phyloP scores from a whole-genome alignment of 2,113 vertebrate species.

The Epinephelus moara region DNA sequence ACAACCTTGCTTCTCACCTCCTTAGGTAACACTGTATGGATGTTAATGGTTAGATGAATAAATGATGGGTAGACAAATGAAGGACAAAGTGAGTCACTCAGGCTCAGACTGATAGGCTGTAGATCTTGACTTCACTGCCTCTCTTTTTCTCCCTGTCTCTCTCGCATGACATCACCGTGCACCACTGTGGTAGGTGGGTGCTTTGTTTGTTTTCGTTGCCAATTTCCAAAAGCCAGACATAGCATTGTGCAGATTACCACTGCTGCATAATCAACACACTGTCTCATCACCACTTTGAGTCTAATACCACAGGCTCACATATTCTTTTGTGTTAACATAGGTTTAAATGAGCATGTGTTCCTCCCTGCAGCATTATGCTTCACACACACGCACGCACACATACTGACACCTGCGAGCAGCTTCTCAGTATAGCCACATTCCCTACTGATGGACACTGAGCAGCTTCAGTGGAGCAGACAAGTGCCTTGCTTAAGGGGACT shows the following conservation, averaged over 20 bases:
- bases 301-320: background rate
- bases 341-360: constrained; percentile 26
- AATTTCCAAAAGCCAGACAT: constrained; percentile 8
- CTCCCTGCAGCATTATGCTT: constrained; percentile 21
- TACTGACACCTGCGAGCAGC: constrained; percentile 35
- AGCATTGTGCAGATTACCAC: background rate
- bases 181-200: constrained; percentile 12
- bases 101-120: background rate
- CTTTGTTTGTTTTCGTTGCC: constrained; percentile 11
- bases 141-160: background rate
- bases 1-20: background rate
- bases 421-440: constrained; percentile 21
- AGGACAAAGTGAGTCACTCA: constrained; percentile 3
- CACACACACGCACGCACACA: background rate
- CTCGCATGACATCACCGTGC: background rate
- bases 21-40: background rate
- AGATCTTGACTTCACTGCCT: constrained; percentile 14
- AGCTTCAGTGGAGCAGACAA: constrained; percentile 68
- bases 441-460: constrained; percentile 59
- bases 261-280: constrained; percentile 2
- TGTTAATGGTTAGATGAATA: background rate
- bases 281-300: constrained; percentile 9
- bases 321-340: constrained; percentile 27
- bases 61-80: background rate
- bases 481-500: constrained; percentile 68